Evolutionary conservation across 2,888 invertebrate genomes (phyloP), one percentile per base, ranked within the genome.

Genomic region (Omphaloscelis lunosa): DNA sequence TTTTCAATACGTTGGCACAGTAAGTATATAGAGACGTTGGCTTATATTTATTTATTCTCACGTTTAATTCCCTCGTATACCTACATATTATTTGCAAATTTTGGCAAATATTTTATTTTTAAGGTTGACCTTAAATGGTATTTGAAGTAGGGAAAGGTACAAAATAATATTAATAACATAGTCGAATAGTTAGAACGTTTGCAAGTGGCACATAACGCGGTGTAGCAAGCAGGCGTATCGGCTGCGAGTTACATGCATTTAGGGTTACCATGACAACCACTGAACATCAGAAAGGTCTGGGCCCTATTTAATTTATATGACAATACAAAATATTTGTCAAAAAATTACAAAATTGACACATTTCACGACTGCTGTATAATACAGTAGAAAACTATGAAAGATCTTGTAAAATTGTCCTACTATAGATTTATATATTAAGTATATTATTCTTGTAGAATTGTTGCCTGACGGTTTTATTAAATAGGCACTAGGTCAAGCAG

Each of bases 151-250:
- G 77, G 83, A 86, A 83, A 84, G 67, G 71, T 78, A 81, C 77
- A 81, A 87, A 17, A 68, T 87, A 83, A 81, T 51, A 51, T 51
- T 45, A 51, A 51, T 84, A 89, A 89, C 86, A 84, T 83, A 88
- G 77, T 88, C 84, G 85, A 91, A 90, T 90, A 89, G 91, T 90
- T 89, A 89, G 91, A 91, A 85, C 79, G 82, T 87, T 88, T 80
- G 90, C 92, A 94, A 94, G 93, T 93, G 90, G 93, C 91, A 91
- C 92, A 93, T 93, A 93, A 93, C 91, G 91, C 89, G 90, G 90
- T 94, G 93, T 92, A 91, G 93, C 92, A 94, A 94, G 93, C 90
- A 90, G 88, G 91, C 91, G 91, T 91, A 92, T 92, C 90, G 90
- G 88, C 91, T 88, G 90, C 89, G 88, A 87, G 91, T 91, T 91